Evolutionary conservation across 2,797 vertebrate species (phyloP), one percentile per base, ranked within the genome.

Genomic region (Eulemur rubriventer): DNA sequence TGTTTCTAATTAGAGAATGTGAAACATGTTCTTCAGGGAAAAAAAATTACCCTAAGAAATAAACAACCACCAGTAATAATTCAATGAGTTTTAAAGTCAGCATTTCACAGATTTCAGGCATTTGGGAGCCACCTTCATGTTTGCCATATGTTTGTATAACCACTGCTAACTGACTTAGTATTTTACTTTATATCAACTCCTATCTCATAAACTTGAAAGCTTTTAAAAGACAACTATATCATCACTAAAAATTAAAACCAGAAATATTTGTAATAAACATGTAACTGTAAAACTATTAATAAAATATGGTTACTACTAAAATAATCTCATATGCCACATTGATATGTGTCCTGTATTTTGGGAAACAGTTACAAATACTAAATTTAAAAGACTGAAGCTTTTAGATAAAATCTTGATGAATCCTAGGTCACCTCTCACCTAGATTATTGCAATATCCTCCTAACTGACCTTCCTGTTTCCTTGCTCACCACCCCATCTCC

Each of bases 171-270:
- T 84, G 79, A 78, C 46, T 79, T 93, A 55, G 6, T 48, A 65
- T 79, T 79, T 69, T 55, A 72, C 73, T 89, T 61, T 57, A 55
- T 84, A 52, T 22, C 70, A 93, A 28, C 38, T 63, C 20, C 9
- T 50, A 69, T 46, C 80, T 80, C 43, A 38, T 73, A 65, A 81
- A 81, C 26, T 79, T 95, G 55, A 81, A 73, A 57, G 38, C 3
- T 91, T 91, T 57, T 80, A 38, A 90, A 78, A 52, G 41, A 43
- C 20, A 35, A 79, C 30, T 55, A 30, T 43, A 43, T 80, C 52
- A 86, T 50, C 46, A 73, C 63, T 80, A 80, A 95, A 91, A 72
- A 65, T 65, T 55, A 92, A 95, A 91, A 72, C 35, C 72, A 35
- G 41, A 78, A 78, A 57, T 78, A 84, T 41, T 59, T 84, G 26